Conservation (phyloP, 2,113 vertebrate species). For the Copsychus sechellarum region DNA sequence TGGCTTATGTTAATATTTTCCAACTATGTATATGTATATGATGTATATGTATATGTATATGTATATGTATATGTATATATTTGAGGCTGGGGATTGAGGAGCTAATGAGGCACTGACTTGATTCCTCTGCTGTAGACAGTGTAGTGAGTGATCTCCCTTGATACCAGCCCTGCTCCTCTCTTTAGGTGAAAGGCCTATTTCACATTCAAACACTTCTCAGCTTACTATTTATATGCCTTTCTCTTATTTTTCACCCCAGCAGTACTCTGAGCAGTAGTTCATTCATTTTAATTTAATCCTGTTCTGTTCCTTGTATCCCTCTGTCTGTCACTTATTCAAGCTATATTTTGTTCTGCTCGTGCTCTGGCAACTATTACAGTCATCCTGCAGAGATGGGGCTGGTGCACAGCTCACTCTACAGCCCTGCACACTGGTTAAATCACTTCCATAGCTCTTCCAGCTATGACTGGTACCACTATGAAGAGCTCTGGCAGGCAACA, state of each 20-base stretch:
- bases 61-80: neutral
- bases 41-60: neutral
- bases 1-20: neutral
- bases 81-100: neutral
- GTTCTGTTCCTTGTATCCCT: neutral
- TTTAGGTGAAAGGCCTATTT: neutral
- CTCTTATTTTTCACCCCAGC: neutral
- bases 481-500: neutral
- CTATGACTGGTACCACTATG: neutral
- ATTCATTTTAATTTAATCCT: constrained; percentile 7
- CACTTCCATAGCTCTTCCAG: neutral
- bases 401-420: accelerated
- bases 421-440: neutral
- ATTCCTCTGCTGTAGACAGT: neutral
- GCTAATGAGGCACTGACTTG: neutral
- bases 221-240: neutral
- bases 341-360: neutral
- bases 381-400: neutral
- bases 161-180: neutral
- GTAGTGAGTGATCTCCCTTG: neutral
- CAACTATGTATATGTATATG: neutral
- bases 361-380: neutral
- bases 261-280: neutral
- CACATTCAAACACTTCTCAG: neutral
- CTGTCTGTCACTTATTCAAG: neutral